Evolutionary conservation across 1,140 invertebrate species (phyloP).

Genomic region (Antheraea pernyi): DNA sequence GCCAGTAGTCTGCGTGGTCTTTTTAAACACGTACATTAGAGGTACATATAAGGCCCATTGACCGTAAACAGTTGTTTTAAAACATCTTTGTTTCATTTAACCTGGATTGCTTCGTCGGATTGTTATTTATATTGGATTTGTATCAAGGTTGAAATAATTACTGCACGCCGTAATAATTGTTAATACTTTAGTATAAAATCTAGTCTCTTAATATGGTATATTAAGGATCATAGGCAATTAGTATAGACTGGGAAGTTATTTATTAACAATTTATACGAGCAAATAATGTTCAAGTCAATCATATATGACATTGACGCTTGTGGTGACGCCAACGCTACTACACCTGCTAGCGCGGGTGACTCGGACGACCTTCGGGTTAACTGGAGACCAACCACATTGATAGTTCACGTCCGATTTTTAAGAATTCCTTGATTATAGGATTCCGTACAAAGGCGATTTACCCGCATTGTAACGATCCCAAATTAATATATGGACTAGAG

Average conservation of each 20-base stretch:
- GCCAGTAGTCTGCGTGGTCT: not conserved
- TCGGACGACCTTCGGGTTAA: not conserved
- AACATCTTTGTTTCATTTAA: not conserved
- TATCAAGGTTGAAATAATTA: not conserved
- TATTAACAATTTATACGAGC: no score
- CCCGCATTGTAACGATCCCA: no score
- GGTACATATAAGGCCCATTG: not conserved
- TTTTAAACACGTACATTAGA: not conserved
- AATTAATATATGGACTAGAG: no score
- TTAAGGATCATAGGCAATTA: no score
- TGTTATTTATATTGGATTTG: not conserved
- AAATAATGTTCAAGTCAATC: no score
- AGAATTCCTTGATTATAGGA: not conserved
- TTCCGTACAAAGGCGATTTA: no score
- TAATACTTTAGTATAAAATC: not conserved
- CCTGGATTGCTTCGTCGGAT: not conserved
- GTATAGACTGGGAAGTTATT: no score
- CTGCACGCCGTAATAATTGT: conserved; percentile 9
- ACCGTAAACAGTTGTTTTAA: not conserved
- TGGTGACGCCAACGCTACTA: not conserved
- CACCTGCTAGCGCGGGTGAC: not conserved
- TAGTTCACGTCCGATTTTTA: not conserved
- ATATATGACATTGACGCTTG: no score
- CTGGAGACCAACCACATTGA: not conserved
- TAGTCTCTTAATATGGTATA: no score